Evolutionary conservation across 2,888 invertebrate genomes (phyloP).

Genomic region (Anagyrus pseudococci): DNA sequence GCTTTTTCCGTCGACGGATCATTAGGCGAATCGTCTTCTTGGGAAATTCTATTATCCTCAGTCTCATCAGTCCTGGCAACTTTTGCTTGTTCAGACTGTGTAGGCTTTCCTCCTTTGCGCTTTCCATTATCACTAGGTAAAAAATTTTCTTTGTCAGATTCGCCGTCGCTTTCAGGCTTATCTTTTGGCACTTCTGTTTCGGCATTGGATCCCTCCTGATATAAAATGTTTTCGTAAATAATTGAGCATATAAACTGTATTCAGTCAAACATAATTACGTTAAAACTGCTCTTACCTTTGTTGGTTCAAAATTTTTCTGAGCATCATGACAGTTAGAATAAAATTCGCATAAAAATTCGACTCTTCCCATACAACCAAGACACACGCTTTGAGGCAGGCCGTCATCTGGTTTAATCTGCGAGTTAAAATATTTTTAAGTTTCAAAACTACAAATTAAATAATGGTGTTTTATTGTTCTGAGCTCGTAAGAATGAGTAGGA

Average conservation of each 20-base stretch:
- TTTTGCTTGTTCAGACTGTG: neutral
- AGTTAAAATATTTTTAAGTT: conserved; percentile 10
- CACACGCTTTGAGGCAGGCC: conserved; percentile 49
- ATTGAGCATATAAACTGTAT: neutral
- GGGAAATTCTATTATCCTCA: conserved; percentile 8
- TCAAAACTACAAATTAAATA: neutral
- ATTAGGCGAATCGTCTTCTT: conserved; percentile 9
- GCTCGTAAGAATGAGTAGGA: neutral
- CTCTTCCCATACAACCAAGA: conserved; percentile 47
- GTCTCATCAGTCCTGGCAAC: neutral
- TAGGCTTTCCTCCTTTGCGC: conserved; percentile 13
- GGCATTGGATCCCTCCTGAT: neutral
- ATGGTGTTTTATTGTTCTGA: conserved; percentile 18
- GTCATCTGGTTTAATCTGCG: conserved; percentile 50
- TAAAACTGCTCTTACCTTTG: neutral
- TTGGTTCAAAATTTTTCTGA: conserved; percentile 41
- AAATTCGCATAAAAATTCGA: conserved; percentile 54
- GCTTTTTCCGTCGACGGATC: conserved; percentile 1
- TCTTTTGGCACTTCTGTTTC: conserved; percentile 18
- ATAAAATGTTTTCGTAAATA: neutral
- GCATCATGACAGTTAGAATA: conserved; percentile 47
- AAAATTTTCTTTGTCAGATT: conserved; percentile 51
- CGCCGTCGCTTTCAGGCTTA: conserved; percentile 39
- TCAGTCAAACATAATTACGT: conserved; percentile 8
- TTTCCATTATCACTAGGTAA: conserved; percentile 34